phyloP scores from a whole-genome alignment of 2,113 vertebrate species.

The Apus apus region DNA sequence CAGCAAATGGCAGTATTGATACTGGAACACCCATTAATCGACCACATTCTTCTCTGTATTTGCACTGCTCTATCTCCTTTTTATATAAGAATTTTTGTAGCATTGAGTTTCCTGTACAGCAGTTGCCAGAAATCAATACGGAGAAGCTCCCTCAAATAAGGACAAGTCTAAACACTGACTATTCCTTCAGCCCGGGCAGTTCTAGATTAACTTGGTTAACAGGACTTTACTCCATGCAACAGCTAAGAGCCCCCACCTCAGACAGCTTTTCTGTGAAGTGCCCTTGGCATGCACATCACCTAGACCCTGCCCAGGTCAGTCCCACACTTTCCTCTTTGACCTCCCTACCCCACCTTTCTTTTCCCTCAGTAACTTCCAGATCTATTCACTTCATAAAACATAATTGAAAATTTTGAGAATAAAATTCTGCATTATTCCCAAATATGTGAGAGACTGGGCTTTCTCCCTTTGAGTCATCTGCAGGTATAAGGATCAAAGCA shows the following conservation, averaged over 20 bases:
- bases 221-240: neutral
- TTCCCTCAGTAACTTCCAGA: neutral
- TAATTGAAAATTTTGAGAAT: neutral
- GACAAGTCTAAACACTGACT: neutral
- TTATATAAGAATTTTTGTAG: neutral
- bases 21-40: neutral
- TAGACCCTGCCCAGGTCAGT: neutral
- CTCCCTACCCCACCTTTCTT: neutral
- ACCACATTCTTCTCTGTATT: neutral
- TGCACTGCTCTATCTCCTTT: neutral
- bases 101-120: neutral
- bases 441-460: neutral
- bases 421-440: neutral
- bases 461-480: neutral
- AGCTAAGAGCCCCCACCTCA: neutral
- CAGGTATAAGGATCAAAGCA: neutral
- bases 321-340: neutral
- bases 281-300: fast-evolving
- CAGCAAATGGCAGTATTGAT: neutral
- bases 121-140: neutral
- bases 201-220: neutral
- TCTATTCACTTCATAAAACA: neutral
- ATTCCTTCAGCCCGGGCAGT: neutral
- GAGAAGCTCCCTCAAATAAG: neutral
- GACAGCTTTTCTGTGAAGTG: neutral